phyloP scores from a whole-genome alignment of 2,888 invertebrate species.

The Oasisia sp. region DNA sequence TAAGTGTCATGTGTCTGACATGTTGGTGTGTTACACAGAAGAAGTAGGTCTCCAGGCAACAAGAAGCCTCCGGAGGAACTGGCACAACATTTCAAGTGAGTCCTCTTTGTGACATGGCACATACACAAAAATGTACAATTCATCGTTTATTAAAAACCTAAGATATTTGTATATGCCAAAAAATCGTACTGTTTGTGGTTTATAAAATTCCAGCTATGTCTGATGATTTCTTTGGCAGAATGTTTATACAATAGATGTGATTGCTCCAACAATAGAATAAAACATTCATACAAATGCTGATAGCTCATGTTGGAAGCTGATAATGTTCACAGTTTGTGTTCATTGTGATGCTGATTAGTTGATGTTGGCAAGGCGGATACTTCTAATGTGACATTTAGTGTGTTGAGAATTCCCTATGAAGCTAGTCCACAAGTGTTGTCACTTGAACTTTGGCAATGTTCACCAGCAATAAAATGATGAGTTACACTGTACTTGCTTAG shows the following conservation, averaged over 20 bases:
- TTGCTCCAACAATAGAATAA: too few species aligned
- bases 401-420: too few species aligned
- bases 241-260: too few species aligned
- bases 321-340: background rate
- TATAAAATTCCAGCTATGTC: background rate
- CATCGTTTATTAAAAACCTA: background rate
- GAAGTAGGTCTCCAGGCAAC: constrained; percentile 60
- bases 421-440: too few species aligned
- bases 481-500: too few species aligned
- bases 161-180: background rate
- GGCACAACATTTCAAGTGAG: constrained; percentile 60
- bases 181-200: background rate
- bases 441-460: too few species aligned
- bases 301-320: background rate
- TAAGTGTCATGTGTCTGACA: background rate
- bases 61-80: constrained; percentile 58
- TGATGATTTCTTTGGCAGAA: too few species aligned
- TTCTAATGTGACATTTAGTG: too few species aligned
- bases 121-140: background rate
- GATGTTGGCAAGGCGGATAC: too few species aligned
- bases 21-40: constrained; percentile 31
- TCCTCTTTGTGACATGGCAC: background rate
- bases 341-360: too few species aligned
- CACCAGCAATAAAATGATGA: too few species aligned
- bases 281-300: background rate